Conservation (phyloP, 2,113 vertebrate species). For the Neodontobutis hainanensis region DNA sequence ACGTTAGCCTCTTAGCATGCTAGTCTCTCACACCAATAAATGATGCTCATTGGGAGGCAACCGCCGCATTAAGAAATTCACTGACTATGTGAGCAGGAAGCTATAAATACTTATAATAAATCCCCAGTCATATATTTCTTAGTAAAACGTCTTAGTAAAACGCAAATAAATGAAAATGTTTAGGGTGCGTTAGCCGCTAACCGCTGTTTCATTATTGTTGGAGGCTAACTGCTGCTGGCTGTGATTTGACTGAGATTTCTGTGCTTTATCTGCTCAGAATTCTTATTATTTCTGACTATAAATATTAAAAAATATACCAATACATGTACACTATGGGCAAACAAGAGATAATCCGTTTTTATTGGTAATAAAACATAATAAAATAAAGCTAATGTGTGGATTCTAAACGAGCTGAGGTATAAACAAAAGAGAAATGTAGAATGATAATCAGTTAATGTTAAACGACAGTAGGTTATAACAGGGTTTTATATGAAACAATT, state of each 20-base stretch:
- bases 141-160: fast-evolving
- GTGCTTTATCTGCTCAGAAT: background rate
- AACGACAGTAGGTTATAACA: background rate
- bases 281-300: background rate
- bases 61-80: background rate
- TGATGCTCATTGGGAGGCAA: background rate
- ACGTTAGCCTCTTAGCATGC: constrained; percentile 52
- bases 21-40: background rate
- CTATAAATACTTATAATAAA: background rate
- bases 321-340: background rate
- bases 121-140: constrained; percentile 6
- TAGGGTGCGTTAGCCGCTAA: constrained; percentile 27
- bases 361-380: too few species aligned
- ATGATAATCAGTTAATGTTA: too few species aligned
- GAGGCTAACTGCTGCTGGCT: constrained; percentile 4
- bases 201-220: constrained; percentile 42
- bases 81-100: background rate
- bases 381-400: background rate
- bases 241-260: background rate
- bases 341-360: too few species aligned
- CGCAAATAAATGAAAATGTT: background rate
- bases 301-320: too few species aligned
- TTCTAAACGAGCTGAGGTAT: background rate
- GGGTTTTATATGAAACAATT: background rate
- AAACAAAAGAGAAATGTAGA: background rate